Evolutionary conservation across 2,797 vertebrate genomes (phyloP), one percentile per base, ranked within the genome.

Genomic region (Arnoldichthys spilopterus): DNA sequence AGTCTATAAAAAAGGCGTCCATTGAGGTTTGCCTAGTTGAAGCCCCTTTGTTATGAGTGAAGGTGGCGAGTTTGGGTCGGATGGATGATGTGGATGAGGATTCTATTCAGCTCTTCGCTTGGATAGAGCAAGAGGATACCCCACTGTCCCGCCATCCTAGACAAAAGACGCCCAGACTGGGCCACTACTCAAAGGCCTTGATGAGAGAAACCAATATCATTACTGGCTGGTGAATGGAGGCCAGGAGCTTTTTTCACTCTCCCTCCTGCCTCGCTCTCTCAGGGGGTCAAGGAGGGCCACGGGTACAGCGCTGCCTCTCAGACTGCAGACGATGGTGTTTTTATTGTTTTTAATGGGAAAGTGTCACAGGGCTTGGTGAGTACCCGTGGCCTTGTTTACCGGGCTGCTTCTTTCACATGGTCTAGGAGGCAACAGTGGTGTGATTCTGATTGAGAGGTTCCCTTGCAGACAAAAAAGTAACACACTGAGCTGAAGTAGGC

Each of bases 161-260:
- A 92, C 90, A 92, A 91, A 91, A 89, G 88, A 90, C 81, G 70
- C 54, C 87, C 87, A 88, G 88, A 91, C 84, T 72, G 59, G 34
- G 81, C 54, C 66, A 69, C 72, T 76, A 62, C 88, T 91, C 89
- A 88, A 90, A 92, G 86, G 87, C 81, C 45, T 72, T 63, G 87
- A 85, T 91, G 91, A 93, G 88, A 90, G 92, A 90, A 90, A 92
- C 87, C 87, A 91, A 90, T 92, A 92, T 94, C 89, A 92, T 91
- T 87, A 88, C 88, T 40, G 86, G 86, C 83, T 54, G 32, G 77
- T 90, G 88, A 90, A 90, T 88, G 79, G 86, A 84, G 86, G 72
- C 83, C 68, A 0, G 56, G 78, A 66, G 73, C 78, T 45, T 61
- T 82, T 56, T 64, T 24, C 45, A 66, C 12, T 5, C 22, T 7